These are phyloP conservation scores for Didymodactylos carnosus DNA, from an alignment of 2,888 invertebrate genomes.

Conservation along the genomic window DNA sequence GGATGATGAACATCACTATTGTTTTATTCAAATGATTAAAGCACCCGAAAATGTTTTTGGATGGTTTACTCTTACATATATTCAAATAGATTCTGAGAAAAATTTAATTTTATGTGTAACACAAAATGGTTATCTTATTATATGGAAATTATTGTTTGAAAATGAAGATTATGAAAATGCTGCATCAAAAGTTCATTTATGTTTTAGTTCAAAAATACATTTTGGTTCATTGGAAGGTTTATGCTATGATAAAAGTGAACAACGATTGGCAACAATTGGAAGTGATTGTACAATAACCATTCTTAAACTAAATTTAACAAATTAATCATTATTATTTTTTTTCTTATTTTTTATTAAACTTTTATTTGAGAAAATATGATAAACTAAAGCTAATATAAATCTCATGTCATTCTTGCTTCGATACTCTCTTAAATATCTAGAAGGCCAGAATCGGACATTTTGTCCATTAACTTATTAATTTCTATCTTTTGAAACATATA, in stretches of 20 bases:
- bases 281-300: neutral
- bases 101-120: neutral
- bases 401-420: too few relatives aligned
- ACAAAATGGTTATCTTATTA: neutral
- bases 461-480: too few relatives aligned
- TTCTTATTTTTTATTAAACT: neutral
- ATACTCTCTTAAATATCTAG: too few relatives aligned
- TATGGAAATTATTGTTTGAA: too few relatives aligned
- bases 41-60: neutral
- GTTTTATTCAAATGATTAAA: neutral
- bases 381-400: too few relatives aligned
- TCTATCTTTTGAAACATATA: too few relatives aligned
- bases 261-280: neutral
- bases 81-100: neutral
- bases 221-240: neutral
- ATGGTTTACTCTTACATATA: neutral
- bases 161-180: neutral
- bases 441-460: too few relatives aligned
- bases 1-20: too few relatives aligned
- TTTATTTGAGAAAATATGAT: too few relatives aligned
- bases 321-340: neutral
- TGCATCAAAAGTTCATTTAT: neutral
- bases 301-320: neutral
- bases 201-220: neutral
- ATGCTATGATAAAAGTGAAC: neutral